Conservation (phyloP, 2,113 vertebrate species). For the Apodemus sylvaticus region DNA sequence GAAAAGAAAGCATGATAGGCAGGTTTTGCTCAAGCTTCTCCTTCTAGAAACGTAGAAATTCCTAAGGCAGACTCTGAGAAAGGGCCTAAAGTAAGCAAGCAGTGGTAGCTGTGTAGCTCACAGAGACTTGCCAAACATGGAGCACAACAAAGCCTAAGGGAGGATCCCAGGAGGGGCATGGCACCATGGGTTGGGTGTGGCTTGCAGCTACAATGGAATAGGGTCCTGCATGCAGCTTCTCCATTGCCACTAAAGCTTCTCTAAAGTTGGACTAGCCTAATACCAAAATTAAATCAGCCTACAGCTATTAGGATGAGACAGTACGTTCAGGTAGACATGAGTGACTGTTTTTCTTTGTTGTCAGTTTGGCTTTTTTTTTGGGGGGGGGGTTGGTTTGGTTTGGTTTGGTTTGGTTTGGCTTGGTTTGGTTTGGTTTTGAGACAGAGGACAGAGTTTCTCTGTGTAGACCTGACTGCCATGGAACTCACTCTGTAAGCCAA, state of each 20-base stretch:
- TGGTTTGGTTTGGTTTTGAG: not conserved
- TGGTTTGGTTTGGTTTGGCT: not conserved
- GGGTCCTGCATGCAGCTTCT: not conserved
- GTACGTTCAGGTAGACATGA: not conserved
- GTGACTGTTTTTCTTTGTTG: not conserved
- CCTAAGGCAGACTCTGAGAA: not conserved
- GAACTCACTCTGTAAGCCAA: not conserved
- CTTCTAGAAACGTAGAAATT: not conserved
- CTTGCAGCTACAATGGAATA: not conserved
- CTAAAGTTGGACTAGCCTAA: not conserved
- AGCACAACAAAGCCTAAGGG: not conserved
- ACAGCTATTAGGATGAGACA: not conserved
- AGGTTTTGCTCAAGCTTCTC: not conserved
- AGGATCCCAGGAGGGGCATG: rapidly evolving
- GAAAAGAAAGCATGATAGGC: not conserved
- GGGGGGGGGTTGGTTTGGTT: too few species aligned
- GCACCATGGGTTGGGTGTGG: too few species aligned
- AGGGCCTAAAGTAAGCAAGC: not conserved
- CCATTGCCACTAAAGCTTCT: not conserved
- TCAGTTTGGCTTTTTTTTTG: not conserved
- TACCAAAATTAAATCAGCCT: not conserved
- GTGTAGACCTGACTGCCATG: not conserved
- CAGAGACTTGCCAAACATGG: not conserved
- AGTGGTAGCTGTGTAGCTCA: not conserved
- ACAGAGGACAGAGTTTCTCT: not conserved